Evolutionary conservation across 2,113 vertebrate genomes (phyloP).

Genomic region (Catagonus wagneri): DNA sequence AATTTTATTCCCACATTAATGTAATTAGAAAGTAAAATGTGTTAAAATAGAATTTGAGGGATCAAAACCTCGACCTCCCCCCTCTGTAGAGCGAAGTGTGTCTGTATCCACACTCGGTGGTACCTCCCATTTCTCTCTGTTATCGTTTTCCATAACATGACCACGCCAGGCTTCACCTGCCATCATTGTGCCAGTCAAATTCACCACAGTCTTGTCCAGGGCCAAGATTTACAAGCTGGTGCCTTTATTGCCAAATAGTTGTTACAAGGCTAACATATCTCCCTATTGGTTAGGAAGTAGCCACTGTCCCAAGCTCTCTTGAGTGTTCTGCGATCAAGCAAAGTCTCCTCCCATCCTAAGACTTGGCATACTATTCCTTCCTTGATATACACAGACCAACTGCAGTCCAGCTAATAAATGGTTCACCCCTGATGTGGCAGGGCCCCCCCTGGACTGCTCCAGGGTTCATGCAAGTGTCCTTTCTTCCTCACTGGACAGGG

Average conservation of each 20-base stretch:
- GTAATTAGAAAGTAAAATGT: background rate
- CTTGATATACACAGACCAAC: background rate
- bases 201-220: background rate
- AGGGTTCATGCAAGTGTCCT: background rate
- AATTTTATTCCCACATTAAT: background rate
- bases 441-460: background rate
- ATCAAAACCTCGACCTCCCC: background rate
- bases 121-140: rapidly evolving
- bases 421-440: background rate
- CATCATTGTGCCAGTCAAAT: background rate
- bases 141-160: background rate
- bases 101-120: rapidly evolving
- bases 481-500: background rate
- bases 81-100: background rate
- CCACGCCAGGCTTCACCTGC: too few relatives aligned
- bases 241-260: background rate
- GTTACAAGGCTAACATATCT: background rate
- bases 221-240: background rate
- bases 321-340: background rate
- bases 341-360: background rate
- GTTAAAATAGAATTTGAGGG: background rate
- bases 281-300: background rate
- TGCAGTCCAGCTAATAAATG: background rate
- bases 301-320: background rate
- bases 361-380: background rate